phyloP scores from a whole-genome alignment of 2,888 invertebrate genomes.

The Petrolisthes cinctipes region DNA sequence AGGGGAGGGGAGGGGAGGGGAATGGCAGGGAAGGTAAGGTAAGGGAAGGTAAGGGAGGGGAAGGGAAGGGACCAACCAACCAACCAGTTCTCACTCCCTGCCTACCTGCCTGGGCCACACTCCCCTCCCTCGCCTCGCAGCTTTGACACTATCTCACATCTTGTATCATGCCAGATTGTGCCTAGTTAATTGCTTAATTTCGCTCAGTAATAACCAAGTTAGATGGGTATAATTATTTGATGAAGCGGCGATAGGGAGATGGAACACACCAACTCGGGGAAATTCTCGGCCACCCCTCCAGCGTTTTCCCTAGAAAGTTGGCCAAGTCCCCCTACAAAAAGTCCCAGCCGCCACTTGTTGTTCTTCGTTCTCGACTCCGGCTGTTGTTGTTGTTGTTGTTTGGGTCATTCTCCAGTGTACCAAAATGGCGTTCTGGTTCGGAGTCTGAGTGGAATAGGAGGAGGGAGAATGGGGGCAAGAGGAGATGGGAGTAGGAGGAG shows the following conservation, averaged over 20 bases:
- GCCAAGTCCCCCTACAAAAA: background rate
- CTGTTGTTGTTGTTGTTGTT: background rate
- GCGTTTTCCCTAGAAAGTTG: constrained; percentile 1
- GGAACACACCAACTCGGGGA: constrained; percentile 49
- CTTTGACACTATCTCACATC: constrained; percentile 55
- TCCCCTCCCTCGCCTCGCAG: background rate
- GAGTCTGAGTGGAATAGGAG: no score
- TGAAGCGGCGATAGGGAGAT: constrained; percentile 53
- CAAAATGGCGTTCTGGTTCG: no score
- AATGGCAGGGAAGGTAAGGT: background rate
- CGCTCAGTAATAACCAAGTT: constrained; percentile 61
- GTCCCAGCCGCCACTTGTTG: background rate
- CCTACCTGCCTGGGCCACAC: no score
- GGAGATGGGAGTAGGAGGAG: no score
- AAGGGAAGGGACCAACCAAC: background rate
- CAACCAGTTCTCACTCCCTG: no score
- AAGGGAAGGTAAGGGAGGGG: constrained; percentile 12
- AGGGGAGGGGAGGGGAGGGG: background rate
- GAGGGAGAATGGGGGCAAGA: no score
- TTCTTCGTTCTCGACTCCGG: background rate
- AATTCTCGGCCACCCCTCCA: constrained; percentile 24
- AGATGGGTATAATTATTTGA: constrained; percentile 62
- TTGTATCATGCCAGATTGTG: constrained; percentile 55
- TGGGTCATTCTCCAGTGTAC: no score
- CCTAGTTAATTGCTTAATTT: constrained; percentile 61